Base-by-base conservation (phyloP, 2,888 invertebrate species). In the Fragum whitleyi region DNA sequence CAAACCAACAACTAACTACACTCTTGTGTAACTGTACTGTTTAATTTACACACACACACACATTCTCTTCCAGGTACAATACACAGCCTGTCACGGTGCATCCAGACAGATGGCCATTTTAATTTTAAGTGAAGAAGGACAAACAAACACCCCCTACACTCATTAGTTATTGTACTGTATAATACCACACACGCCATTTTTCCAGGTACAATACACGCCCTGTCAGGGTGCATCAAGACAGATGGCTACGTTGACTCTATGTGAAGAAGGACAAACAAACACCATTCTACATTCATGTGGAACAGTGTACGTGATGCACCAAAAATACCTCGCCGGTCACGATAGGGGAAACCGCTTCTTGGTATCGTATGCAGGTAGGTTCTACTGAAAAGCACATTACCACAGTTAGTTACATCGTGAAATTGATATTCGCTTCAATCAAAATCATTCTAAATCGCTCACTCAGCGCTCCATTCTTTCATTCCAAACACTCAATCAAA, bases 361-460 rank as follows among this genome's bases (percentile, higher is more conserved):
- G 0, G 55, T 88, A 0, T 87, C 88, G n/a, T 88, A 87, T 53
- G 29, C 85, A 75, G 88, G 88, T 88, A 82, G n/a, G 47, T 47
- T 39, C 7, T 39, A n/a, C n/a, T n/a, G n/a, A n/a, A n/a, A n/a
- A n/a, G n/a, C n/a, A n/a, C n/a, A n/a, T n/a, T n/a, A n/a, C n/a
- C n/a, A n/a, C n/a, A n/a, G n/a, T n/a, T n/a, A n/a, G n/a, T n/a
- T n/a, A n/a, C n/a, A n/a, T n/a, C n/a, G n/a, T n/a, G n/a, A n/a
- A n/a, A n/a, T n/a, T n/a, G n/a, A n/a, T n/a, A n/a, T n/a, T n/a
- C n/a, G n/a, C n/a, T n/a, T n/a, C n/a, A n/a, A n/a, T n/a, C n/a
- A n/a, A n/a, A n/a, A n/a, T n/a, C n/a, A n/a, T n/a, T n/a, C n/a
- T n/a, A n/a, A n/a, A n/a, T n/a, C n/a, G n/a, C n/a, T n/a, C n/a